Evolutionary conservation across 2,797 vertebrate genomes (phyloP), one percentile per base, ranked within the genome.

Genomic region (Darevskia mixta): DNA sequence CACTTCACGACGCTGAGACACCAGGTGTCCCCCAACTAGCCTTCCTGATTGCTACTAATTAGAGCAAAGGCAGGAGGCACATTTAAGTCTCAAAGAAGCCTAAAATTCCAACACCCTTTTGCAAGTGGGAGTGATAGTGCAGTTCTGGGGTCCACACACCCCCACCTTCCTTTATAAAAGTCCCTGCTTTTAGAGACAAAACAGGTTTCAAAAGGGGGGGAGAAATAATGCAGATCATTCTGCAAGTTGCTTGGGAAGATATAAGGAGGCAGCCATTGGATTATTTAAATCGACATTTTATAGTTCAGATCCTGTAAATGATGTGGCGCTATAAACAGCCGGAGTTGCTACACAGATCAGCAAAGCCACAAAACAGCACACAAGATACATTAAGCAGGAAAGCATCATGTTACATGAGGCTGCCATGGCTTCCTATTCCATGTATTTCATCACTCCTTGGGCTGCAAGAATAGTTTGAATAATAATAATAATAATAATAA

Each of bases 11-110:
- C 93, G 94, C 94, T 92, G 92, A 0, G 35, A 95, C 95, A 97
- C 96, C 96, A 96, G 96, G 96, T 96, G 96, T 96, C 96, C 95
- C 94, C 92, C 94, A 96, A 95, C 95, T 96, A 97, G 96, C 96
- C 96, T 96, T 96, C 95, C 95, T 96, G 95, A 96, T 95, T 94
- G 90, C 94, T 96, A 96, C 95, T 96, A 97, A 97, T 97, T 97
- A 96, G 94, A 90, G 93, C 93, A 92, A 94, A 96, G 95, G 91
- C 92, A 91, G 95, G 92, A 96, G 90, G 93, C 90, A 87, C 89
- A 94, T 95, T 93, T 92, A 95, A 92, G 85, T 92, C 89, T 85
- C 85, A 66, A 92, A 93, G 87, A 96, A 86, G 88, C 90, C 94
- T 92, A 64, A 91, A 95, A 91, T 95, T 96, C 94, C 88, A 66